phyloP scores from a whole-genome alignment of 2,113 vertebrate species.

The Neoarius graeffei region DNA sequence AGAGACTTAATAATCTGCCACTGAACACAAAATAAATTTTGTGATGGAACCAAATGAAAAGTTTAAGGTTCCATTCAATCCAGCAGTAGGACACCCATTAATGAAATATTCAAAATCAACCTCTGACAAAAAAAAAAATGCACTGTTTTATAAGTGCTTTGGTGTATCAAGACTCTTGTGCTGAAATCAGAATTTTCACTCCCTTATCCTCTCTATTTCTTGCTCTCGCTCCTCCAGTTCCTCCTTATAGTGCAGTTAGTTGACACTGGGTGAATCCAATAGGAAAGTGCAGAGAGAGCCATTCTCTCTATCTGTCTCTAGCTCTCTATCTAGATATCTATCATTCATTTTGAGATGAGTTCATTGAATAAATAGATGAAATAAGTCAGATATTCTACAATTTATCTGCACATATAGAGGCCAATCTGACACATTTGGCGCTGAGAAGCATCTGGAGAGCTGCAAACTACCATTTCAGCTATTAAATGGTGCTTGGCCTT shows the following conservation, averaged over 20 bases:
- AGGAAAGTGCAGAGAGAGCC: conserved; percentile 12
- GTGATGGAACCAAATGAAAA: neutral
- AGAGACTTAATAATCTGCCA: neutral
- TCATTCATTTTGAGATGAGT: conserved; percentile 65
- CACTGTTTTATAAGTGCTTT: neutral
- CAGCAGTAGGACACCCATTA: conserved; percentile 41
- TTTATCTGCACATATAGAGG: conserved; percentile 45
- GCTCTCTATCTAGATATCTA: conserved; percentile 53
- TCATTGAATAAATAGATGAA: conserved; percentile 59
- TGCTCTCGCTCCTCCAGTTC: neutral
- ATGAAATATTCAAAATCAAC: conserved; percentile 52
- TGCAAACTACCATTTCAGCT: conserved; percentile 31
- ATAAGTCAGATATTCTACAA: conserved; percentile 52
- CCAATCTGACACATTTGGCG: conserved; percentile 42
- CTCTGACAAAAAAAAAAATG: conserved; percentile 44
- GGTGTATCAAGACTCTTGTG: neutral
- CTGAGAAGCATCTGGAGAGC: conserved; percentile 39
- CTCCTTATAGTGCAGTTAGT: conserved; percentile 26
- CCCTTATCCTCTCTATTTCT: neutral
- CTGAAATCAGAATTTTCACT: neutral
- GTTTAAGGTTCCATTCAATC: conserved; percentile 48
- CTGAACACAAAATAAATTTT: conserved; percentile 3
- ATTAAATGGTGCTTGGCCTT: conserved; percentile 40
- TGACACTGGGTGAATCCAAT: conserved; percentile 39
- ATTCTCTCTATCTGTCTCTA: no score